Conservation (phyloP, 2,888 invertebrate genomes). For the Drosophila quinaria region DNA sequence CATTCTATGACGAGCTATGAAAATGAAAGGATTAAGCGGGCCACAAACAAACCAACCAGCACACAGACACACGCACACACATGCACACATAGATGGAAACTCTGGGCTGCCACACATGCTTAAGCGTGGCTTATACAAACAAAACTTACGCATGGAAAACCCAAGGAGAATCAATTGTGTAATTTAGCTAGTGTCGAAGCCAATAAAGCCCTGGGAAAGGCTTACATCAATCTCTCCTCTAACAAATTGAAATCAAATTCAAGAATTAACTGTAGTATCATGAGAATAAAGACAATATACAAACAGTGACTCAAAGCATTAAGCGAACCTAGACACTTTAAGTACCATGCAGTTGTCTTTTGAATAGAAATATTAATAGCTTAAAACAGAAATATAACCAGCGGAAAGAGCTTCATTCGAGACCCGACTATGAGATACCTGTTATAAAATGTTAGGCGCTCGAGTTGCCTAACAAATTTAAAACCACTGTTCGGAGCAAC, state of each 20-base stretch:
- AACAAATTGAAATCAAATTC: conserved; percentile 29
- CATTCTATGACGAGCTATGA: conserved; percentile 82
- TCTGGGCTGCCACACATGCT: conserved; percentile 51
- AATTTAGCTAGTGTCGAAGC: conserved; percentile 49
- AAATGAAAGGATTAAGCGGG: conserved; percentile 81
- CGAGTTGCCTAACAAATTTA: no score
- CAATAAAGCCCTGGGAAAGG: conserved; percentile 53
- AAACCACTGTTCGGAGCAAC: no score
- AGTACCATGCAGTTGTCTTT: neutral
- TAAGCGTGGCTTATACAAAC: conserved; percentile 71
- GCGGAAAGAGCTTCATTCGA: no score
- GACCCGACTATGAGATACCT: no score
- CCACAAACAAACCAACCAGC: conserved; percentile 74
- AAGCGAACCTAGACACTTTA: no score
- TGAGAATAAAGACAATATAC: neutral
- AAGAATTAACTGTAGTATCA: conserved; percentile 1
- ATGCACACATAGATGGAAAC: conserved; percentile 8
- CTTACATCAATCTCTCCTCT: conserved; percentile 42
- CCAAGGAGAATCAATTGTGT: conserved; percentile 27
- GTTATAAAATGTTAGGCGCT: no score
- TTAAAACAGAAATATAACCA: no score
- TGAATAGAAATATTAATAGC: neutral
- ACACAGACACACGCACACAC: conserved; percentile 33
- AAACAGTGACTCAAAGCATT: neutral
- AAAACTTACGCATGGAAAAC: conserved; percentile 76